Evolutionary conservation across 1,140 invertebrate genomes (phyloP).

Genomic region (Bombus breviceps): DNA sequence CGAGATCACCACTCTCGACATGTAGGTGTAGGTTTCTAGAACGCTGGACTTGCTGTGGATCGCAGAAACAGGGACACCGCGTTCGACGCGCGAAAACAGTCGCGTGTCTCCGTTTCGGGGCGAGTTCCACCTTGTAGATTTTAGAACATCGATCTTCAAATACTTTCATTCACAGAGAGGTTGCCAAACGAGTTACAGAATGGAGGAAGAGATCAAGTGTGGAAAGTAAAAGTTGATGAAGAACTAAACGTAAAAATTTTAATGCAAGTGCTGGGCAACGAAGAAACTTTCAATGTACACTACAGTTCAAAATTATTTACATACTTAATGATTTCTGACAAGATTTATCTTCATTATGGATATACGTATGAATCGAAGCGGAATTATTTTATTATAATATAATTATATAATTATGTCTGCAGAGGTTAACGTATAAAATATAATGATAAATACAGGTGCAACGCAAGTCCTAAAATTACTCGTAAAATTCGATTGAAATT

Average conservation of each 20-base stretch:
- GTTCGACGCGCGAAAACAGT: slow-evolving; percentile 38
- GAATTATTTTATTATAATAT: too few relatives aligned
- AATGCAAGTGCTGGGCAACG: background rate
- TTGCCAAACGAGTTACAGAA: background rate
- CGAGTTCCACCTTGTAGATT: too few relatives aligned
- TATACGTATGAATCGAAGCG: too few relatives aligned
- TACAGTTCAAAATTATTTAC: too few relatives aligned
- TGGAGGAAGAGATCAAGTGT: background rate
- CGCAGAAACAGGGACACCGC: slow-evolving; percentile 52
- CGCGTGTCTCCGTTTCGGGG: background rate
- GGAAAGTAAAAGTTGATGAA: background rate
- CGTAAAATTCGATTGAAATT: too few relatives aligned
- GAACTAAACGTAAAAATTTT: background rate
- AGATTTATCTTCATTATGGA: too few relatives aligned
- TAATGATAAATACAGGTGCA: too few relatives aligned
- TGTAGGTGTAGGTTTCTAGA: slow-evolving; percentile 71
- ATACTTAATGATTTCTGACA: too few relatives aligned
- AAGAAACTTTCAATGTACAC: background rate
- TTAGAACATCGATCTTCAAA: background rate
- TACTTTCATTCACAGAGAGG: background rate
- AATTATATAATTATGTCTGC: too few relatives aligned
- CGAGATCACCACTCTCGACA: slow-evolving; percentile 60
- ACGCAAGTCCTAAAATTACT: too few relatives aligned
- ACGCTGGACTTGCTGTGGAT: slow-evolving; percentile 45
- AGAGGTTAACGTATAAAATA: too few relatives aligned